Evolutionary conservation across 1,140 invertebrate species (phyloP).

Genomic region (Brachionus rubens): DNA sequence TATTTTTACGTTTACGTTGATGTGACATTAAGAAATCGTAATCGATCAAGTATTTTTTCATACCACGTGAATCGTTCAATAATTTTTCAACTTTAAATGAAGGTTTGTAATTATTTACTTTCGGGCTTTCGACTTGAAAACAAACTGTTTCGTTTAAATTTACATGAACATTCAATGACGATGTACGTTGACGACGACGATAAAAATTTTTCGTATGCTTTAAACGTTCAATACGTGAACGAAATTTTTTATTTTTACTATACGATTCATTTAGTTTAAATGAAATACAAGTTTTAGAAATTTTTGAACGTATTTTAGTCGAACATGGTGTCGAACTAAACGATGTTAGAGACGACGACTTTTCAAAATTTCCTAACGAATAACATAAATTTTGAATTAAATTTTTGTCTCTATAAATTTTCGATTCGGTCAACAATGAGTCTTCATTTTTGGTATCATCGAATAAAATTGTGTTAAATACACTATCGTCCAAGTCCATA

Average conservation of each 20-base stretch:
- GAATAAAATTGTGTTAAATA: conserved; percentile 16
- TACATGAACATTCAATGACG: not conserved
- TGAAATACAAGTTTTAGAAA: not conserved
- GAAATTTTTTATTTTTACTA: not conserved
- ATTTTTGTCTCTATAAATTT: not conserved
- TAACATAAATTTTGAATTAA: not conserved
- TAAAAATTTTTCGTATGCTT: conserved; percentile 26
- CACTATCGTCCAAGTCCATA: not conserved
- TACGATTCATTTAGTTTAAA: not conserved
- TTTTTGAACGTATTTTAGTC: not conserved
- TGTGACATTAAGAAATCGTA: conserved; percentile 23
- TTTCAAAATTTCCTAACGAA: not conserved
- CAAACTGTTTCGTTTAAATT: not conserved
- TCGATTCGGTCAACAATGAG: not conserved
- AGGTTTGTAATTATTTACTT: not conserved
- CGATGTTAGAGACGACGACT: not conserved
- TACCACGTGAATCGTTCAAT: conserved; percentile 34
- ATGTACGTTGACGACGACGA: conserved; percentile 1
- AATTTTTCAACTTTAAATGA: conserved; percentile 38
- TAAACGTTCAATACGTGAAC: not conserved
- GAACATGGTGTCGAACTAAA: conserved; percentile 5
- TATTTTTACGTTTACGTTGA: not conserved
- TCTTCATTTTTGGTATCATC: not conserved
- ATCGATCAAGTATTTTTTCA: conserved; percentile 43
- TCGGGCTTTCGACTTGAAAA: too few relatives aligned